Percentiles rank a stretch among this genome's conserved stretches.
Conservation (phyloP, 2,888 invertebrate genomes). For the Metopia argyrocephala region DNA sequence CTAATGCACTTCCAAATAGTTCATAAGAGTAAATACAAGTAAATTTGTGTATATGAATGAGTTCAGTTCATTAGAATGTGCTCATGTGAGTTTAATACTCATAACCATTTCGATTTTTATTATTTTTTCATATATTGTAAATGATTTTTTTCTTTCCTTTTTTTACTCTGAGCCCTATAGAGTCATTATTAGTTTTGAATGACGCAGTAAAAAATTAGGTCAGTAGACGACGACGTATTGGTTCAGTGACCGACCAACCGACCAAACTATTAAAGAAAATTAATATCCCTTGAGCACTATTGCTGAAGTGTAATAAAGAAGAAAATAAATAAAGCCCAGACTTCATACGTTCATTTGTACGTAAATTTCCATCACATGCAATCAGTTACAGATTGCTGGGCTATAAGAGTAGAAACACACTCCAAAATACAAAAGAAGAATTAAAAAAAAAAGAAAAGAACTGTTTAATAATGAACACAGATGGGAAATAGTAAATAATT, state of each 20-base stretch:
- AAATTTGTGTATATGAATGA: neutral
- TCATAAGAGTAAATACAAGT: neutral
- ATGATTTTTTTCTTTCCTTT: constrained; percentile 5
- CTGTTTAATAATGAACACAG: constrained; percentile 44
- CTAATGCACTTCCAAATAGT: constrained; percentile 57
- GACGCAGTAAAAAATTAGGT: constrained; percentile 64
- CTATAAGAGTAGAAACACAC: neutral
- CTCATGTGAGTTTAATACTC: constrained; percentile 38
- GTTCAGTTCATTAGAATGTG: no score
- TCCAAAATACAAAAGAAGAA: no score
- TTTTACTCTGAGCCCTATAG: constrained; percentile 22
- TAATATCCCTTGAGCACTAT: constrained; percentile 64
- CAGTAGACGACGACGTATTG: constrained; percentile 63
- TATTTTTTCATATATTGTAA: no score
- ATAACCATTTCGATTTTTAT: constrained; percentile 40
- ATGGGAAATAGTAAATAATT: constrained; percentile 20
- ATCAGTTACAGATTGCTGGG: neutral
- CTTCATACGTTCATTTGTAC: constrained; percentile 1
- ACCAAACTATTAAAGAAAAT: constrained; percentile 64
- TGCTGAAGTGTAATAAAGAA: constrained; percentile 56
- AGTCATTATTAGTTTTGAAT: constrained; percentile 61
- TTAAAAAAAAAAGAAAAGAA: no score
- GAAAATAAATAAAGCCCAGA: neutral
- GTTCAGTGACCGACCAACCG: constrained; percentile 60
- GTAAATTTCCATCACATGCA: neutral